Evolutionary conservation across 2,888 invertebrate species (phyloP).

Genomic region (Leptopterna dolabrata): DNA sequence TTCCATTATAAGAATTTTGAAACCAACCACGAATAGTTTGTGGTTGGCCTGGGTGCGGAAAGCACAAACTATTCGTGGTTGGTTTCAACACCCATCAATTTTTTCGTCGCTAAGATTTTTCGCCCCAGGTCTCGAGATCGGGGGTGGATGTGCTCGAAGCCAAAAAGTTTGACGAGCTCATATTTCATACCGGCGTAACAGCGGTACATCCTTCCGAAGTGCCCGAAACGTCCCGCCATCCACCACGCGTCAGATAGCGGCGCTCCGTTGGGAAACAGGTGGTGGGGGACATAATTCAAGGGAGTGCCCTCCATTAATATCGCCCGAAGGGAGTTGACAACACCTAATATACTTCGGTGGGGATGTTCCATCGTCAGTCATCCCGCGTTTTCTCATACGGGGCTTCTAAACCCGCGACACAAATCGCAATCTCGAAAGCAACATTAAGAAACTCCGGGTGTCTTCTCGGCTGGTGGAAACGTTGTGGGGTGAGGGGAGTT

Average conservation of each 20-base stretch:
- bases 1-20: too few species aligned
- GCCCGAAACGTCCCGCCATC: not conserved
- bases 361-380: not conserved
- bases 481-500: not conserved
- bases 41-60: too few species aligned
- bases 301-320: not conserved
- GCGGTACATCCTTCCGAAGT: not conserved
- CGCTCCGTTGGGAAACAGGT: not conserved
- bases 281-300: constrained; percentile 22
- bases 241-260: not conserved
- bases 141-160: not conserved
- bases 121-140: too few species aligned
- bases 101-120: too few species aligned
- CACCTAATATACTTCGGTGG: constrained; percentile 9
- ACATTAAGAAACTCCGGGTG: not conserved
- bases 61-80: too few species aligned
- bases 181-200: not conserved
- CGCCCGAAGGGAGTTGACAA: not conserved
- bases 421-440: not conserved
- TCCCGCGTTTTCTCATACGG: not conserved
- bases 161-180: not conserved
- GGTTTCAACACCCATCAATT: too few species aligned
- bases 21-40: too few species aligned
- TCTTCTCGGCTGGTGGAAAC: not conserved
- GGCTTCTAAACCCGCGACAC: not conserved